Base-by-base conservation (phyloP, 2,888 invertebrate genomes). In the Gandaritis pyraliata region DNA sequence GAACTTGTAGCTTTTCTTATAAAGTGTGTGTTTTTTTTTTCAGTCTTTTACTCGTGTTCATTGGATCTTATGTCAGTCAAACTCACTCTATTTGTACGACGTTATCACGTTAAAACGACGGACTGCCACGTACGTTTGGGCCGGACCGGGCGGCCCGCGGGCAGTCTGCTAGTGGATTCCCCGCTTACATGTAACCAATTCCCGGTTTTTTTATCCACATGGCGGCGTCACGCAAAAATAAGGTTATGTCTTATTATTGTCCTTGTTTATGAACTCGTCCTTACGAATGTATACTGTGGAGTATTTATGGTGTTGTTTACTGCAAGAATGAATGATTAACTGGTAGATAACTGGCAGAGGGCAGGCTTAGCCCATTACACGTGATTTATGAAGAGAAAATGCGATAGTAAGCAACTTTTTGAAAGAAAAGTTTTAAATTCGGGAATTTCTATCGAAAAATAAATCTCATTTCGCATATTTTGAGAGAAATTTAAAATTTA, bases 271-370 rank as follows among this genome's bases (percentile, higher is more conserved):
- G 53, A 56, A 62, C 50, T 45, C 33, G 18, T 58, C 38, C 36
- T 39, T 58, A 43, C 29, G 36, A 10, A 45, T 50, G 16, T 23
- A 23, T 23, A 5, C 23, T 23, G 2, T 54, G 36, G 29, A 43
- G 45, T 52, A 58, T 61, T 58, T 65, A 65, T 65, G 39, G 49
- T 30, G 56, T 59, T 65, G 58, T 56, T 61, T 53, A 61, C 65
- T 53, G 33, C 52, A 54, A 45, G 30, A 36, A 49, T 49, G 36
- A 63, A 55, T 59, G 55, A 63, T 56, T 50, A 48, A 59, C 45
- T 48, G 16, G 39, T 36, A 50, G 50, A 58, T 55, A 54, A 43
- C 49, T n/a, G 13, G 46, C 15, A 46, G 33, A 38, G 51, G 63
- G 55, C 18, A 38, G 47, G 51, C 47, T 56, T 36, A 52, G 55